Evolutionary conservation across 2,113 vertebrate species (phyloP).

Genomic region (Microcebus lehilahytsara): DNA sequence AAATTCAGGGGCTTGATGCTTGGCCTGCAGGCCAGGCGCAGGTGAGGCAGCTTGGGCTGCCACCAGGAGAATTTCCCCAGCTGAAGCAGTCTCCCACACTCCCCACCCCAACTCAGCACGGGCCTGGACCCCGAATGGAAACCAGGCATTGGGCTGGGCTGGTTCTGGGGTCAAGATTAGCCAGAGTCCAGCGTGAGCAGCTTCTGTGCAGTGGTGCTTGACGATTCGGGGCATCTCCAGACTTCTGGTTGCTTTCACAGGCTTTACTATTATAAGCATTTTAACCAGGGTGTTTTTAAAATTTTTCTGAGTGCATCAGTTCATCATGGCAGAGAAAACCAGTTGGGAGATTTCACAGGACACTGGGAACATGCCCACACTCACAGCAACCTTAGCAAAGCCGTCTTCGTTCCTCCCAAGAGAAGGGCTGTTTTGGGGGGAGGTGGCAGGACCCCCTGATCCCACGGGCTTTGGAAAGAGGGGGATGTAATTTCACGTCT

Average conservation of each 20-base stretch:
- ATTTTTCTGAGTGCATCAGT: background rate
- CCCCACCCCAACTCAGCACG: background rate
- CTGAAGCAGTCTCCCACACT: background rate
- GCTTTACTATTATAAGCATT: background rate
- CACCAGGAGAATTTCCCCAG: no score
- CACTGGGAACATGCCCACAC: background rate
- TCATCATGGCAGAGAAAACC: background rate
- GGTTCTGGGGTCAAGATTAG: background rate
- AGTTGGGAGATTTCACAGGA: background rate
- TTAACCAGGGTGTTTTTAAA: background rate
- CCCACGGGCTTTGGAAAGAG: background rate
- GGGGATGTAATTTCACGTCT: background rate
- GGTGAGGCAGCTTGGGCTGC: background rate
- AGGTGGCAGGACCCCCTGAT: background rate
- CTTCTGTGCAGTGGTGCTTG: background rate
- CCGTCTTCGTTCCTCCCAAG: accelerated
- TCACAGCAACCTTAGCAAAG: background rate
- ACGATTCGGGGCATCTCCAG: background rate
- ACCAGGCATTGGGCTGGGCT: no score
- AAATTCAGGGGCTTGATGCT: background rate
- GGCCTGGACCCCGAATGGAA: background rate
- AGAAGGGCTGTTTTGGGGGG: background rate
- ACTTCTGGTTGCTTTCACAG: background rate
- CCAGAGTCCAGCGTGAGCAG: background rate
- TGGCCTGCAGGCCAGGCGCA: background rate